These are phyloP conservation scores for Euglossa dilemma DNA, from an alignment of 1,140 invertebrate genomes.

Conservation along the genomic window DNA sequence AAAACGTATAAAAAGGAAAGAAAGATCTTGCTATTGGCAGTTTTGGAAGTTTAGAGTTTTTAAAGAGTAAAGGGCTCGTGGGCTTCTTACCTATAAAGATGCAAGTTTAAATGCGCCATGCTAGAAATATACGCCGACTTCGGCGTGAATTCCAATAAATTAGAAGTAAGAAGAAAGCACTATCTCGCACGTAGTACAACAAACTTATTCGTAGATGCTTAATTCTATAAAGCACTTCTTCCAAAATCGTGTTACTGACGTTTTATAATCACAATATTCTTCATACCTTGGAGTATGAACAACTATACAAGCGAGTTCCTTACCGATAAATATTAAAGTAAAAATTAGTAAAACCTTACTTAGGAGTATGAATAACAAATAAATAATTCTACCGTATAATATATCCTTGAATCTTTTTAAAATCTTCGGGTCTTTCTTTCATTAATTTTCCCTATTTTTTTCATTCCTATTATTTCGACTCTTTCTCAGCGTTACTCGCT, in stretches of 20 bases:
- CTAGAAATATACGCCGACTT: constrained; percentile 31
- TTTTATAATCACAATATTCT: constrained; percentile 15
- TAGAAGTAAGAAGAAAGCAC: constrained; percentile 10
- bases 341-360: constrained; percentile 14
- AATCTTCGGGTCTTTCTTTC: background rate
- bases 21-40: constrained; percentile 42
- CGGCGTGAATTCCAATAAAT: constrained; percentile 32
- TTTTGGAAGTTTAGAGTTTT: constrained; percentile 22
- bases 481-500: background rate
- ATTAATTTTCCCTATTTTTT: background rate
- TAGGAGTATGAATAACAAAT: constrained; percentile 9
- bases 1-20: constrained; percentile 56
- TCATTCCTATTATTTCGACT: background rate
- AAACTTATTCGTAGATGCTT: background rate
- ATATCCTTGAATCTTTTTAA: background rate
- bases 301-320: constrained; percentile 7
- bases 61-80: background rate
- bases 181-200: constrained; percentile 6
- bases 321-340: constrained; percentile 41
- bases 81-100: constrained; percentile 20
- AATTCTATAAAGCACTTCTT: constrained; percentile 35
- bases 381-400: constrained; percentile 24
- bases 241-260: background rate
- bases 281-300: background rate
- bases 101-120: constrained; percentile 36